phyloP scores from a whole-genome alignment of 2,888 invertebrate species.

The Pristionchus exspectatus region DNA sequence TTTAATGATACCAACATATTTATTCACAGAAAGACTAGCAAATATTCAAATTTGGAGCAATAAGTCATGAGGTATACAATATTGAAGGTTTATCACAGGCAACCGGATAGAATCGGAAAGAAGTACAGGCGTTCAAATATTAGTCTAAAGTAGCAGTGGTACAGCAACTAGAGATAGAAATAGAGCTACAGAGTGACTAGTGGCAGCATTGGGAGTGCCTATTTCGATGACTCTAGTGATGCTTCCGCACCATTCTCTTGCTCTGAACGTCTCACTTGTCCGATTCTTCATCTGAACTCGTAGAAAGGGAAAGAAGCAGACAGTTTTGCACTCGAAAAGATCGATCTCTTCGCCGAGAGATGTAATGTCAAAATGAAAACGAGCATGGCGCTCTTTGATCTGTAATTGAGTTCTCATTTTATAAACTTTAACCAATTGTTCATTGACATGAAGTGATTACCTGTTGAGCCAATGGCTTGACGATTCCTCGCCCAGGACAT shows the following conservation, averaged over 20 bases:
- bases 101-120: slow-evolving; percentile 25
- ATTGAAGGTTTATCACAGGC: neutral
- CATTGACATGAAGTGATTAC: no score
- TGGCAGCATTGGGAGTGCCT: neutral
- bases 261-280: slow-evolving; percentile 62
- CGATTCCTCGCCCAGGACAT: slow-evolving; percentile 63
- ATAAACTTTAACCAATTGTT: no score
- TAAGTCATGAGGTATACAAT: slow-evolving; percentile 21
- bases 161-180: neutral
- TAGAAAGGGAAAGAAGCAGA: slow-evolving; percentile 75
- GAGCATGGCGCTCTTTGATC: slow-evolving; percentile 64
- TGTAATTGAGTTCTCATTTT: slow-evolving; percentile 2
- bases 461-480: slow-evolving; percentile 69
- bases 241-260: slow-evolving; percentile 74
- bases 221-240: slow-evolving; percentile 54
- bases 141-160: neutral
- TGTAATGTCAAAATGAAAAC: slow-evolving; percentile 68
- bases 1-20: neutral
- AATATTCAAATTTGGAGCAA: slow-evolving; percentile 8
- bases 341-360: slow-evolving; percentile 60
- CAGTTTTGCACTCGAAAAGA: slow-evolving; percentile 32
- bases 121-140: neutral
- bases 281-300: slow-evolving; percentile 64
- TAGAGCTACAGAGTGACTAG: neutral
- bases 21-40: slow-evolving; percentile 41